A percentile compares a stretch with the other conserved stretches of the same genome.
Conservation (phyloP, 2,888 invertebrate species). For the Petrolisthes manimaculis region DNA sequence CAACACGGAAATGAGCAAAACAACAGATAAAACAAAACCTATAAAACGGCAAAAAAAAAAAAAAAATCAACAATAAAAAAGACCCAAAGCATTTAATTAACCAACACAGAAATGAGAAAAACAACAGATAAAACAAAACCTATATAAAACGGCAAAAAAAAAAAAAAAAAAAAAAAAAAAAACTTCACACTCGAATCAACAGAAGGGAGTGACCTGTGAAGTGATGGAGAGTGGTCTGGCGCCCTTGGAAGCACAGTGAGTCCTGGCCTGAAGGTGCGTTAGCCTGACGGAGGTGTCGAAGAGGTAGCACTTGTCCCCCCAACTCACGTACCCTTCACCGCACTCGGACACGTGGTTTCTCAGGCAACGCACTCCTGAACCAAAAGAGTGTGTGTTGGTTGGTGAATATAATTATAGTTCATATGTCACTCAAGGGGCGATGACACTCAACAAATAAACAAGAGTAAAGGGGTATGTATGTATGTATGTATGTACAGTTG, state of each 20-base stretch:
- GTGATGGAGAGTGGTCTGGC: constrained; percentile 56
- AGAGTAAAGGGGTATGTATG: no score
- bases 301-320: constrained; percentile 63
- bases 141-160: not conserved
- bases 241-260: constrained; percentile 28
- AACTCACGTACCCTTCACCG: constrained; percentile 39
- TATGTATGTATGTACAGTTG: no score
- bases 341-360: constrained; percentile 63
- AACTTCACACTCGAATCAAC: not conserved
- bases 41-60: not conserved
- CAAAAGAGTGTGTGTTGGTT: not conserved
- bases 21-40: not conserved
- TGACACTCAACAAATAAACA: no score
- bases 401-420: no score
- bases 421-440: no score
- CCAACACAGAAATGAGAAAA: not conserved
- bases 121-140: not conserved
- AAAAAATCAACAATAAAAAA: not conserved
- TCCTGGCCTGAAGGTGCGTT: constrained; percentile 50
- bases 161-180: not conserved
- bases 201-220: constrained; percentile 53
- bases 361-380: constrained; percentile 59
- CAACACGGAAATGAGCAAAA: not conserved
- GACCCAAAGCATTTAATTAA: not conserved
- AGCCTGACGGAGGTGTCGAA: constrained; percentile 19